Conservation (phyloP, 2,113 vertebrate species). For the Accipiter virgatus region DNA sequence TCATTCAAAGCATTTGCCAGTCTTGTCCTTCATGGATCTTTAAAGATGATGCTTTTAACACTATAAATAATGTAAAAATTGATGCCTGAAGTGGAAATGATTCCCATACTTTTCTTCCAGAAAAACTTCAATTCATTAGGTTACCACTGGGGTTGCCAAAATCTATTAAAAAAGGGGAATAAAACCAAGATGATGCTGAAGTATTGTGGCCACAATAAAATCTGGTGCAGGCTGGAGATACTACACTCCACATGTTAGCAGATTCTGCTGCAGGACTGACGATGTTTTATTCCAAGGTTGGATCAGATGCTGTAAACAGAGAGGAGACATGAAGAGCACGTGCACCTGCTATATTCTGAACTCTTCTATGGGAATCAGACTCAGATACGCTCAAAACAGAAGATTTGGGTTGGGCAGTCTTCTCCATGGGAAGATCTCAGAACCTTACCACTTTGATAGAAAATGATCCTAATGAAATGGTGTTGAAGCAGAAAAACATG, state of each 20-base stretch:
- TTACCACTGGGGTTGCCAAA: not conserved
- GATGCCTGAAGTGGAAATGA: not conserved
- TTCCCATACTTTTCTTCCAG: not conserved
- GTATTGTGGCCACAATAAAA: not conserved
- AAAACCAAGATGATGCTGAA: accelerated
- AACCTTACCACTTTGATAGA: accelerated
- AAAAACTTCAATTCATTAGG: not conserved
- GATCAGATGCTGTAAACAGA: not conserved
- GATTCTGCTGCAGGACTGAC: not conserved
- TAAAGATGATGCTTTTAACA: not conserved
- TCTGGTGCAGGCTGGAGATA: not conserved
- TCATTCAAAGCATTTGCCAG: not conserved
- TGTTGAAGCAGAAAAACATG: not conserved
- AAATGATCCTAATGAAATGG: not conserved
- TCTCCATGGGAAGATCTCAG: not conserved
- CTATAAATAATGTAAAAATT: not conserved
- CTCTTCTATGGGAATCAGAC: accelerated
- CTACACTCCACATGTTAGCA: accelerated
- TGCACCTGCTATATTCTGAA: not conserved
- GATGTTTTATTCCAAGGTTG: not conserved
- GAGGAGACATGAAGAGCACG: accelerated
- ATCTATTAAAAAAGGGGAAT: not conserved
- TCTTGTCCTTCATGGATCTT: not conserved
- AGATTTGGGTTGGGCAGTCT: not conserved
- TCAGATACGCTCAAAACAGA: not conserved